phyloP scores from a whole-genome alignment of 2,113 vertebrate genomes.

The Hemiprocne comata region DNA sequence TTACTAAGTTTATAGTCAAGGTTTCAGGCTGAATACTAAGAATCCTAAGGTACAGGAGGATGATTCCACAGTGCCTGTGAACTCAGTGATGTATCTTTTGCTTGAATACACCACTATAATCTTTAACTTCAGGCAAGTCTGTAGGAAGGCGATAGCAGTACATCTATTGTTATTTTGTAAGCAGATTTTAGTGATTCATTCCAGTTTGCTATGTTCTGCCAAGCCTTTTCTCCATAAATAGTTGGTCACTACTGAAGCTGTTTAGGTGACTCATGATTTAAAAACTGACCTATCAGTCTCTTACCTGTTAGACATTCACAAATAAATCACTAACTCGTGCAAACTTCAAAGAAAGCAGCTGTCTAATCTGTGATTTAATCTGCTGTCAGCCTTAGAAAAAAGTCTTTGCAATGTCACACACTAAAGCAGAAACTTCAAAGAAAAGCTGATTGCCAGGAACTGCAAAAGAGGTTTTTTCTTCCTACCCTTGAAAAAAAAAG shows the following conservation, averaged over 20 bases:
- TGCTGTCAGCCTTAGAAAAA: constrained; percentile 4
- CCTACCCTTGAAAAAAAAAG: background rate
- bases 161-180: background rate
- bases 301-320: background rate
- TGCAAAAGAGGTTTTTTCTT: background rate
- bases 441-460: background rate
- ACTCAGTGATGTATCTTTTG: background rate
- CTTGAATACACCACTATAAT: background rate
- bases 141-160: background rate
- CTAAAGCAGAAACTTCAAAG: constrained; percentile 42
- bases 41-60: background rate
- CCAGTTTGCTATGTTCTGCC: background rate
- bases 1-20: background rate
- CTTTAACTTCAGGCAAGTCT: background rate
- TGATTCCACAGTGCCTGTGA: background rate
- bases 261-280: background rate
- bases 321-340: background rate
- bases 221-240: background rate
- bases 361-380: constrained; percentile 35
- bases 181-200: background rate
- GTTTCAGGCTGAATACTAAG: background rate
- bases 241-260: background rate
- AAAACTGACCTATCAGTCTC: background rate
- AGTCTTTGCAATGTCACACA: constrained; percentile 3
- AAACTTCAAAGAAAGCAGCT: constrained; percentile 32